Evolutionary conservation across 2,797 vertebrate species (phyloP).

Genomic region (Hippocampus kuda): DNA sequence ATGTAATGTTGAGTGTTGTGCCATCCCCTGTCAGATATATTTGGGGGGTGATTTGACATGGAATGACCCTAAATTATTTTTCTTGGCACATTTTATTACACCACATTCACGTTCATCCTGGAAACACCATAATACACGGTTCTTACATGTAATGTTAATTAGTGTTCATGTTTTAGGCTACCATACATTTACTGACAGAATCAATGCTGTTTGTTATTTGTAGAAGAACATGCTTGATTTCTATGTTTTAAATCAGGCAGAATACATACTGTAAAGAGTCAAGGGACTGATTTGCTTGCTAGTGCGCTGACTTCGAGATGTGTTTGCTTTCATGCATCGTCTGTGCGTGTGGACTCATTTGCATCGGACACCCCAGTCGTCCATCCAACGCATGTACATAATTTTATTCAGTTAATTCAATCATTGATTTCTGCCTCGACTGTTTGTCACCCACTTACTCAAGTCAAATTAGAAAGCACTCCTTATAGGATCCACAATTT

Average conservation of each 20-base stretch:
- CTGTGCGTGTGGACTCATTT: conserved; percentile 43
- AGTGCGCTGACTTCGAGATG: conserved; percentile 33
- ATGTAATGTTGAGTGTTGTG: too few relatives aligned
- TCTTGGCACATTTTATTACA: neutral
- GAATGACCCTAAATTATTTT: too few relatives aligned
- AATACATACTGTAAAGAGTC: conserved; percentile 44
- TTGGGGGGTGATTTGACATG: too few relatives aligned
- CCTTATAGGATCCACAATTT: conserved; percentile 52
- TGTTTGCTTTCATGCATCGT: conserved; percentile 30
- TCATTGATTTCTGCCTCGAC: conserved; percentile 63
- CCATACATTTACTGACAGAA: neutral
- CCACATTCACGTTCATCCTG: neutral
- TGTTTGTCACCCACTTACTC: conserved; percentile 70
- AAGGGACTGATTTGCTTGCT: conserved; percentile 37
- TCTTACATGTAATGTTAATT: neutral
- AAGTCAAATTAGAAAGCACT: conserved; percentile 60
- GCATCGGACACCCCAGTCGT: conserved; percentile 28
- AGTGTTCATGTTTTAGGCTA: neutral
- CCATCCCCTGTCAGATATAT: too few relatives aligned
- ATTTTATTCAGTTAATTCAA: conserved; percentile 32
- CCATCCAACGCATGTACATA: conserved; percentile 44
- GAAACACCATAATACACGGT: neutral
- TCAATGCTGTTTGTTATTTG: neutral
- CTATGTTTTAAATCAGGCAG: conserved; percentile 21
- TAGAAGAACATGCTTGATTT: conserved; percentile 28